phyloP scores from a whole-genome alignment of 2,888 invertebrate species.

The Bursaphelenchus okinawaensis region DNA sequence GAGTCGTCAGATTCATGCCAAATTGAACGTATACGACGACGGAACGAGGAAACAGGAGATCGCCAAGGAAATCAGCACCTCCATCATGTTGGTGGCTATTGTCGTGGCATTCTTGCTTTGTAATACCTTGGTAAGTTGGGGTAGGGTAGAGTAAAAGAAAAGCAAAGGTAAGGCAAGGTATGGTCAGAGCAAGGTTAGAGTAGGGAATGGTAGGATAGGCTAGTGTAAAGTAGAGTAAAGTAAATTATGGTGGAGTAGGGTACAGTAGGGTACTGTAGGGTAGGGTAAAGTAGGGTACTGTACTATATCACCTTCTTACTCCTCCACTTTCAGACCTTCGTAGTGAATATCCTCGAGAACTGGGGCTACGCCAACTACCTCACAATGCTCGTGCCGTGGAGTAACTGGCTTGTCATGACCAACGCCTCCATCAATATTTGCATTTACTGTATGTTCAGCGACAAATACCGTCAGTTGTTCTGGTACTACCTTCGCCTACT shows the following conservation, averaged over 20 bases:
- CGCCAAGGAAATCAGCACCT: slow-evolving; percentile 59
- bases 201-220: no score
- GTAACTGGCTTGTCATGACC: slow-evolving; percentile 34
- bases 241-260: no score
- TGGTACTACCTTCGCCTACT: slow-evolving; percentile 32
- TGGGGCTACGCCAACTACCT: slow-evolving; percentile 22
- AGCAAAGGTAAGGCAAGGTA: slow-evolving; percentile 10
- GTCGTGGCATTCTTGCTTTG: slow-evolving; percentile 61
- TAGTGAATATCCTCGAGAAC: slow-evolving; percentile 36
- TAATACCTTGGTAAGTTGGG: slow-evolving; percentile 49
- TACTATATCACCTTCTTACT: not conserved
- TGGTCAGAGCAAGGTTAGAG: not conserved
- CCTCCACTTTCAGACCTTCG: slow-evolving; percentile 30
- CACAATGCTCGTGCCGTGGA: slow-evolving; percentile 30
- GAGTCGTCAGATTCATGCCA: slow-evolving; percentile 35
- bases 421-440: slow-evolving; percentile 40
- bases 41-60: slow-evolving; percentile 33
- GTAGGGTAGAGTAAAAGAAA: no score
- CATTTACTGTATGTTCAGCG: slow-evolving; percentile 38
- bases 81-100: slow-evolving; percentile 61
- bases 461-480: slow-evolving; percentile 32
- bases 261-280: no score
- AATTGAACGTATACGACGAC: slow-evolving; percentile 34
- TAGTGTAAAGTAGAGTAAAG: no score
- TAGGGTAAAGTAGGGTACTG: no score